Conservation (phyloP, 2,797 vertebrate species). For the Nannoperca obscura region DNA sequence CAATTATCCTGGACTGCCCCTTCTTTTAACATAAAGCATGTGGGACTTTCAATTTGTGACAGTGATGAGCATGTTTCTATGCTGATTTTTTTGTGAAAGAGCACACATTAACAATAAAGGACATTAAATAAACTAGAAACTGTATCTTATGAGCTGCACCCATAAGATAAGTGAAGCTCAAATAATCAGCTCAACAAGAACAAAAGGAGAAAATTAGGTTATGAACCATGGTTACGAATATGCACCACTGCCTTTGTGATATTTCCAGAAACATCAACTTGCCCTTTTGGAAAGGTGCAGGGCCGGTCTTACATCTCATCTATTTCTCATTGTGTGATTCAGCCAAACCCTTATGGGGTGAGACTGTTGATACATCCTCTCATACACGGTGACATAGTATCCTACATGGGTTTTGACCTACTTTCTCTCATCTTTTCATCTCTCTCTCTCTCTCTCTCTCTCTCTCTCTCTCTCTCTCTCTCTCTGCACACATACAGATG, state of each 20-base stretch:
- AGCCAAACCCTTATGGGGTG: slow-evolving; percentile 41
- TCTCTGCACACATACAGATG: slow-evolving; percentile 31
- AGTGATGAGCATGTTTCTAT: not conserved
- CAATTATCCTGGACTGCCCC: not conserved
- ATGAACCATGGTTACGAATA: slow-evolving; percentile 17
- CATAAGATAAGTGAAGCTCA: not conserved
- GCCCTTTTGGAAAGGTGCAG: not conserved
- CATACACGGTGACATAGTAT: slow-evolving; percentile 65
- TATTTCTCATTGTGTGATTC: slow-evolving; percentile 44
- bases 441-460: slow-evolving; percentile 38
- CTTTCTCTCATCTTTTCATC: slow-evolving; percentile 71
- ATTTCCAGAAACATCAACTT: slow-evolving; percentile 7
- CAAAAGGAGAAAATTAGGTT: slow-evolving; percentile 3
- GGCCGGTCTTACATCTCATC: not conserved
- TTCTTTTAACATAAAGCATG: not conserved
- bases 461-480: slow-evolving; percentile 28
- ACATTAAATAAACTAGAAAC: slow-evolving; percentile 1
- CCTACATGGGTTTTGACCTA: slow-evolving; percentile 74
- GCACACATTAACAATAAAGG: not conserved
- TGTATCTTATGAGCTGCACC: not conserved
- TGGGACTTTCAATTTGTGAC: not conserved
- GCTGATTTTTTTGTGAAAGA: too few relatives aligned
- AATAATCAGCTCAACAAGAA: slow-evolving; percentile 5
- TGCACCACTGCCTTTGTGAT: slow-evolving; percentile 2
- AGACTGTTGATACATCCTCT: slow-evolving; percentile 52